These are phyloP conservation scores for Muscidifurax raptorellus DNA, from an alignment of 1,140 invertebrate species.

Conservation along the genomic window DNA sequence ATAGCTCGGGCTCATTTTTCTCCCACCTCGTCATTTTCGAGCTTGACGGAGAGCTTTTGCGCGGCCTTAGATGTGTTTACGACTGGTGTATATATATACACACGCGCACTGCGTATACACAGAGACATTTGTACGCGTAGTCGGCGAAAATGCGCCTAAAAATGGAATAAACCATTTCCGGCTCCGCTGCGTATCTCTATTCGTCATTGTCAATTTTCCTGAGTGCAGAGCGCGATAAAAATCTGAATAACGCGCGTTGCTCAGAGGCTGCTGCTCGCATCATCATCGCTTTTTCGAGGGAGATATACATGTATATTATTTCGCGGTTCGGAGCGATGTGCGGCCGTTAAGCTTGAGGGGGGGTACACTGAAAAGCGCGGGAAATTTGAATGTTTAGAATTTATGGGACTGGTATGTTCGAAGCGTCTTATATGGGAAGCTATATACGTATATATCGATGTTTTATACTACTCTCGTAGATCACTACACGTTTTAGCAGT, in stretches of 20 bases:
- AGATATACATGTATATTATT: slow-evolving; percentile 1
- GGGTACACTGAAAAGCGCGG: not conserved
- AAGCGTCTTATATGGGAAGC: no score
- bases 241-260: slow-evolving; percentile 31
- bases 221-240: slow-evolving; percentile 42
- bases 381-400: not conserved
- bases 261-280: not conserved
- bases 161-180: slow-evolving; percentile 32
- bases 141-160: slow-evolving; percentile 31
- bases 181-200: not conserved
- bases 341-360: not conserved
- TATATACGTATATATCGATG: no score
- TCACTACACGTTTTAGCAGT: no score
- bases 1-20: slow-evolving; percentile 32
- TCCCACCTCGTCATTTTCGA: slow-evolving; percentile 7
- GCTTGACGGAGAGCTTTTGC: not conserved
- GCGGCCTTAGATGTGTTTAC: slow-evolving; percentile 35
- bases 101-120: not conserved
- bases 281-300: slow-evolving; percentile 23
- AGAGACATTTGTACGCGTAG: no score
- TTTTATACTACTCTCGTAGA: no score
- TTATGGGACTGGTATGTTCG: not conserved
- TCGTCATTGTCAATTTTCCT: slow-evolving; percentile 43
- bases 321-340: not conserved
- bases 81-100: slow-evolving; percentile 2